Conservation (phyloP, 2,797 vertebrate species). For the Tokudaia tokunoshimensis region DNA sequence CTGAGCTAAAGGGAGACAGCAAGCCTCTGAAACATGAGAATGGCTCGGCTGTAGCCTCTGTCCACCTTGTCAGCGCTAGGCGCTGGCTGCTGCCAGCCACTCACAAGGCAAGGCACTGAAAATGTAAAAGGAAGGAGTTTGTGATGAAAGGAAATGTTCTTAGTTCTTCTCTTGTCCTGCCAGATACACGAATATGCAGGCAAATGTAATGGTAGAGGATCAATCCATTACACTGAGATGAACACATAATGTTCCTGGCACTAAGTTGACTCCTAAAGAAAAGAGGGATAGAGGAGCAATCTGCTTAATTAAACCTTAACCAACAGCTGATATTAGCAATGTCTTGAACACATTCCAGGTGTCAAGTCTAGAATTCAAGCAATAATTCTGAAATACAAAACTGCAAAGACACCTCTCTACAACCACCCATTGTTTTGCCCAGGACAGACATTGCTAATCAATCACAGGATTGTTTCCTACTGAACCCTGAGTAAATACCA, state of each 20-base stretch:
- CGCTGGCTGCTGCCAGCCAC: not conserved
- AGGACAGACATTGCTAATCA: not conserved
- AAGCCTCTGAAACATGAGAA: slow-evolving; percentile 32
- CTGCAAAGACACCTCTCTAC: not conserved
- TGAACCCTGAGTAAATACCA: not conserved
- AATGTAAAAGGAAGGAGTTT: not conserved
- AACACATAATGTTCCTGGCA: not conserved
- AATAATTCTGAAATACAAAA: not conserved
- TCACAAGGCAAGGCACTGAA: not conserved
- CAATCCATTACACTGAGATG: not conserved
- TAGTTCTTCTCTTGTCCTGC: not conserved
- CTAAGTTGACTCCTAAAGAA: not conserved
- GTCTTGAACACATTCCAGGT: not conserved
- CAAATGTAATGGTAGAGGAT: not conserved
- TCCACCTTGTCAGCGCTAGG: not conserved
- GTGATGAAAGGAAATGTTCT: slow-evolving; percentile 45
- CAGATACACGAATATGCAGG: not conserved
- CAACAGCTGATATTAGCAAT: not conserved
- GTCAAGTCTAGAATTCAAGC: slow-evolving; percentile 15
- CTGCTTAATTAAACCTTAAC: not conserved
- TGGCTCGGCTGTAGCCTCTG: not conserved
- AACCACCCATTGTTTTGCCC: not conserved
- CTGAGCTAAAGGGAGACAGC: slow-evolving; percentile 14
- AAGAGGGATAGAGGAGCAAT: not conserved
- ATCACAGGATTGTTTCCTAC: not conserved